Base-by-base conservation (phyloP, 2,113 vertebrate genomes). In the Corythoichthys intestinalis region DNA sequence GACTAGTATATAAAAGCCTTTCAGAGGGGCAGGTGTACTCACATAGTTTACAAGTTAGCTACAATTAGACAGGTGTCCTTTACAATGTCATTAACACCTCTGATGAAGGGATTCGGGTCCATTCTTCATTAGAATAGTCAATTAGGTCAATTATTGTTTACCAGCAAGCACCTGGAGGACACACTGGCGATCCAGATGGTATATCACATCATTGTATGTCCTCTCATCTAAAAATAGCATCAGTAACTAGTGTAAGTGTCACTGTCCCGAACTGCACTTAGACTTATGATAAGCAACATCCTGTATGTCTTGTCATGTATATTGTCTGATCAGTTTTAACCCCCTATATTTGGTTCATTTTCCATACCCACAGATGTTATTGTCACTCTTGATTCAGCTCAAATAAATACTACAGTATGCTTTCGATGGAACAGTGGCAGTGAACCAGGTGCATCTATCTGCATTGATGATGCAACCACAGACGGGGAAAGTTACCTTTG, bases 101-200 rank as follows among this genome's bases (percentile, higher is more conserved):
- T 47, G 69, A 74, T 59, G 11, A 46, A 62, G 12, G 1, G 34
- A 62, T 53, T 41, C 67, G 75, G 84, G 65, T 60, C 65, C 74
- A 76, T 67, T 83, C 75, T 47, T 80, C 77, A 83, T 83, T 83
- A 84, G 73, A 44, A 44, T 8, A 8, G 41, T 44, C 9, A 44
- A 28, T 28, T 59, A 66, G 72, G 67, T 81, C 75, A 77, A 87
- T 87, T 81, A 84, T 35, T 73, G 74, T 73, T 70, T 81, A 72
- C 54, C 72, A 82, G 85, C 79, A 75, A 87, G 82, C 87, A 87
- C 82, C 82, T 86, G 85, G 83, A 84, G 65, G 71, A 78, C 78
- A 78, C 64, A 62, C 20, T 7, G 60, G 56, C 63, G 58, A 67
- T 49, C 74, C 69, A 74, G 72, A 77, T 82, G 76, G 72, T 63